Conservation (phyloP, 2,797 vertebrate genomes). For the Leptodactylus fallax region DNA sequence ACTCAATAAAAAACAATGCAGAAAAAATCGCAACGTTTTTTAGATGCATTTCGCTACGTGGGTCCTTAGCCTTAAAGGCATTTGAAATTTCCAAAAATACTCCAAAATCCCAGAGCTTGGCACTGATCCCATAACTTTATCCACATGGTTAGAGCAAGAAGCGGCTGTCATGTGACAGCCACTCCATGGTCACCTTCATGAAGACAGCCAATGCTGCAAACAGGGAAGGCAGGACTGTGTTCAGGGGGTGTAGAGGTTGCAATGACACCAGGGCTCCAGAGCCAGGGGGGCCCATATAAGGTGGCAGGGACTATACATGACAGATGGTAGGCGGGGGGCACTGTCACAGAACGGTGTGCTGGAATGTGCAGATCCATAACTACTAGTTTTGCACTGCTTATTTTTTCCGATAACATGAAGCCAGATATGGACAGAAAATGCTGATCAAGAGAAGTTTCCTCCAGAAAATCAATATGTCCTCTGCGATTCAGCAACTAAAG, state of each 20-base stretch:
- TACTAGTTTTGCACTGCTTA: background rate
- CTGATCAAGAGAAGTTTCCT: background rate
- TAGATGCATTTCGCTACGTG: too few relatives aligned
- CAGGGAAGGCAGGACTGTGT: background rate
- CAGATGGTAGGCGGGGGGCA: background rate
- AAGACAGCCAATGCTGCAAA: background rate
- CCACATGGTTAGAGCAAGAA: background rate
- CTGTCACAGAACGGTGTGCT: background rate
- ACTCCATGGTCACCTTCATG: background rate
- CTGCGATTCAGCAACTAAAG: background rate
- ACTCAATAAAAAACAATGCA: too few relatives aligned
- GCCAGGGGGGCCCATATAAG: background rate
- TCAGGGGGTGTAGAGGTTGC: background rate
- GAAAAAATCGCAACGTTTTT: too few relatives aligned
- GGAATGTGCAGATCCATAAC: background rate
- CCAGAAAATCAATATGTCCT: background rate
- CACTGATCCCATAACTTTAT: background rate
- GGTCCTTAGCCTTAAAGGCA: background rate
- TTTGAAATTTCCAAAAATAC: background rate
- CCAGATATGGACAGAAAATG: background rate
- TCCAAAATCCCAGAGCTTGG: background rate
- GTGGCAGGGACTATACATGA: background rate
- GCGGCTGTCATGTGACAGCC: background rate
- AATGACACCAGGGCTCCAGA: background rate
- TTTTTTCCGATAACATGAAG: background rate